phyloP scores from a whole-genome alignment of 1,140 invertebrate genomes.

The Cotesia glomerata region DNA sequence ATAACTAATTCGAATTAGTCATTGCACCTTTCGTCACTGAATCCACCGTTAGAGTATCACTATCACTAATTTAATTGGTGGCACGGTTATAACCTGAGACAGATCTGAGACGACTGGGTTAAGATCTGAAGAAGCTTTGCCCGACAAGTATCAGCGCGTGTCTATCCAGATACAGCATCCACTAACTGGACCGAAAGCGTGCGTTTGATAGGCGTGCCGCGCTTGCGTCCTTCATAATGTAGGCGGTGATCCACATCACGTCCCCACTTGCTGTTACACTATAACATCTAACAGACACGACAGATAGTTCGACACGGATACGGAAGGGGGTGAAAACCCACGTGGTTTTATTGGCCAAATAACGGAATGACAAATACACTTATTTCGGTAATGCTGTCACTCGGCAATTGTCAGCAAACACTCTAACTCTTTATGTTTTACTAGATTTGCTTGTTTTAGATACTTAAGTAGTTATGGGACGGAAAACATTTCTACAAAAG shows the following conservation, averaged over 20 bases:
- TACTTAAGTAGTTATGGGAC: too few relatives aligned
- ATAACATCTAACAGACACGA: background rate
- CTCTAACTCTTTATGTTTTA: background rate
- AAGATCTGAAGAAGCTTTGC: background rate
- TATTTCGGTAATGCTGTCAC: constrained; percentile 28
- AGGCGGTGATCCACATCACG: constrained; percentile 8
- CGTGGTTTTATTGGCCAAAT: constrained; percentile 63
- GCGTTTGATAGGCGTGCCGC: constrained; percentile 19
- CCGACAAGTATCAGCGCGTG: constrained; percentile 7
- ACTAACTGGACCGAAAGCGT: constrained; percentile 25
- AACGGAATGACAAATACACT: constrained; percentile 59
- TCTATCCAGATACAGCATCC: background rate
- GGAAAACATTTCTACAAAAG: too few relatives aligned
- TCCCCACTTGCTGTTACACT: too few relatives aligned
- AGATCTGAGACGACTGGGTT: background rate
- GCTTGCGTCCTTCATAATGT: constrained; percentile 16
- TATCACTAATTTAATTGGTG: too few relatives aligned
- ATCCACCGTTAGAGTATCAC: too few relatives aligned
- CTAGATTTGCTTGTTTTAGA: too few relatives aligned
- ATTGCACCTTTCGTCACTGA: too few relatives aligned
- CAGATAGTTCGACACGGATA: constrained; percentile 24
- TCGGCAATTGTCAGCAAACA: background rate
- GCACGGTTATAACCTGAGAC: background rate
- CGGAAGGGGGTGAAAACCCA: constrained; percentile 45
- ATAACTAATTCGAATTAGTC: too few relatives aligned